Conservation (phyloP, 2,797 vertebrate species). For the Sebastes diploproa region DNA sequence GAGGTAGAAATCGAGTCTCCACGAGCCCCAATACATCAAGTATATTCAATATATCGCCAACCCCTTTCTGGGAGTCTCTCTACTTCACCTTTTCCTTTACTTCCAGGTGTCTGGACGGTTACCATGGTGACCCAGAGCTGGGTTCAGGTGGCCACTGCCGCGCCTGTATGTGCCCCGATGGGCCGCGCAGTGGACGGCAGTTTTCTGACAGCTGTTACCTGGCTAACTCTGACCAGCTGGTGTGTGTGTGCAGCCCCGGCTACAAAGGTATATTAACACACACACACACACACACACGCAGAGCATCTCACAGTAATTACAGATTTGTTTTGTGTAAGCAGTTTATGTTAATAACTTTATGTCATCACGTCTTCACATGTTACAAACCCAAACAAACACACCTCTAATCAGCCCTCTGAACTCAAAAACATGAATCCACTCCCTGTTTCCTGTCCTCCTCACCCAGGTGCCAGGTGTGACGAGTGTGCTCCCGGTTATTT, state of each 20-base stretch:
- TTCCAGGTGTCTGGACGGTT: conserved; percentile 88
- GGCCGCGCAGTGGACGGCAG: conserved; percentile 90
- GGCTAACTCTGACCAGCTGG: conserved; percentile 80
- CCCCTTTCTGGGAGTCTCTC: background rate
- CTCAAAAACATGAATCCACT: background rate
- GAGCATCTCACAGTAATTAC: background rate
- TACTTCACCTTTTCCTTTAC: background rate
- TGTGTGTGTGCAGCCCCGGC: conserved; percentile 89
- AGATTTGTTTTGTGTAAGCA: conserved; percentile 22
- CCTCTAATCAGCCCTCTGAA: conserved; percentile 25
- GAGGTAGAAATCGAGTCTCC: conserved; percentile 76
- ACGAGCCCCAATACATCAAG: too few species aligned
- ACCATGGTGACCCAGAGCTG: conserved; percentile 90
- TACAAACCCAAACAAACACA: conserved; percentile 4
- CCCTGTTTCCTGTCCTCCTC: background rate
- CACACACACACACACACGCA: conserved; percentile 32
- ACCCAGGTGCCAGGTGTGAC: conserved; percentile 89
- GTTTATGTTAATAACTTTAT: background rate
- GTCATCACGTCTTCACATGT: conserved; percentile 6
- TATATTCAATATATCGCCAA: too few species aligned
- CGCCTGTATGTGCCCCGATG: conserved; percentile 93
- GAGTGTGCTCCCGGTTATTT: conserved; percentile 91
- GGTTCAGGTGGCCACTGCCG: conserved; percentile 91
- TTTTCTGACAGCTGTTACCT: conserved; percentile 92
- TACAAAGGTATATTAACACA: conserved; percentile 85